Conservation (phyloP, 2,113 vertebrate genomes). For the Capricornis sumatraensis region DNA sequence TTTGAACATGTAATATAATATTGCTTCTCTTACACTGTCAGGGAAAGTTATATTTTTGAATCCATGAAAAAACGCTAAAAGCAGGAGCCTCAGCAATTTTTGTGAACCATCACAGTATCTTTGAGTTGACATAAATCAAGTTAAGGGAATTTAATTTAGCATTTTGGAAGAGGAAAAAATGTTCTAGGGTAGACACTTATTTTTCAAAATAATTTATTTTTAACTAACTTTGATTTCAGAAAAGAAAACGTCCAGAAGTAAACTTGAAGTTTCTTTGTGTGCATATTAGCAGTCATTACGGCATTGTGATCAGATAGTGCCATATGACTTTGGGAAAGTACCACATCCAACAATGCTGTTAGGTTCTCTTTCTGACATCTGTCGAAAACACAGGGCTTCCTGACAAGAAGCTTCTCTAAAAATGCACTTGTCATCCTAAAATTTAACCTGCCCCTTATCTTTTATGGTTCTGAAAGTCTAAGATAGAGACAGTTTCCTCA, state of each 20-base stretch:
- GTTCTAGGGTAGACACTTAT: background rate
- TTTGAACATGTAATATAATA: background rate
- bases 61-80: background rate
- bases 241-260: slow-evolving; percentile 10
- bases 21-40: background rate
- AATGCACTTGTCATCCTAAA: background rate
- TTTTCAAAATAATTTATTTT: background rate
- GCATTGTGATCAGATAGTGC: background rate
- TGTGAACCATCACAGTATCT: background rate
- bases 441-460: background rate
- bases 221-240: background rate
- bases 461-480: background rate
- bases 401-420: background rate
- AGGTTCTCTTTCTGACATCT: background rate
- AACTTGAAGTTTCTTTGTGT: background rate
- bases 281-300: background rate
- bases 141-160: background rate
- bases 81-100: background rate
- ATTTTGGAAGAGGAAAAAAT: background rate
- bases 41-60: background rate
- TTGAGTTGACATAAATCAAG: slow-evolving; percentile 27
- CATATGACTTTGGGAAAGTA: background rate
- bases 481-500: background rate
- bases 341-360: background rate
- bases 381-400: background rate